A percentile compares a stretch with the other conserved stretches of the same genome.
Conservation (phyloP, 2,797 vertebrate genomes). For the Gadopsis marmoratus region DNA sequence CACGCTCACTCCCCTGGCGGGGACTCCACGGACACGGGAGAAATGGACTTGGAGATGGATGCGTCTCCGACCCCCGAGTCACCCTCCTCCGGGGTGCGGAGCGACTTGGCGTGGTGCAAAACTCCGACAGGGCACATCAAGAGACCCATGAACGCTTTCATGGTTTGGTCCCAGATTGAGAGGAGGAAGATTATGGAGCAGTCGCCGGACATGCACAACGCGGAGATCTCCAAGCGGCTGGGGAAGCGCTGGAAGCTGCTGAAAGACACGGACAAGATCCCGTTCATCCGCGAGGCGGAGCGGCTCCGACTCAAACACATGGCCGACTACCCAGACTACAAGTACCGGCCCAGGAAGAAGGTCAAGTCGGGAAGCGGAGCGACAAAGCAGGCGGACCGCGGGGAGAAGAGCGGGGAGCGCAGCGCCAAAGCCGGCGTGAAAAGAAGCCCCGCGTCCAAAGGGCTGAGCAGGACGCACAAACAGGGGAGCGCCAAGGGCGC, state of each 20-base stretch:
- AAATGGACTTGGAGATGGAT: conserved; percentile 95
- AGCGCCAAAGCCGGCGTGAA: conserved; percentile 80
- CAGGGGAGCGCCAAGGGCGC: conserved; percentile 82
- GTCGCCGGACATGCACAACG: conserved; percentile 99
- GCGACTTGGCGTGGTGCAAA: conserved; percentile 97
- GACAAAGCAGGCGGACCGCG: conserved; percentile 74
- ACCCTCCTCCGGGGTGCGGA: conserved; percentile 90
- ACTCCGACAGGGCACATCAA: conserved; percentile 98
- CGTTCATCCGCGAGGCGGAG: conserved; percentile 98
- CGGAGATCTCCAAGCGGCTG: conserved; percentile 98
- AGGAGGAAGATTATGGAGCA: conserved; percentile 98
- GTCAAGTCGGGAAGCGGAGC: conserved; percentile 91
- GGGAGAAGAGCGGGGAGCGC: conserved; percentile 84
- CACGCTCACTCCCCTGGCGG: conserved; percentile 90
- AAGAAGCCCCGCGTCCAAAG: conserved; percentile 83
- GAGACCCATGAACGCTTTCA: conserved; percentile 95
- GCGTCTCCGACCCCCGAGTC: conserved; percentile 93
- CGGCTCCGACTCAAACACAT: conserved; percentile 98
- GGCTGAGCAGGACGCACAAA: conserved; percentile 86
- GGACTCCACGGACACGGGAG: conserved; percentile 94
- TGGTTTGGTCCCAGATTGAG: conserved; percentile 96
- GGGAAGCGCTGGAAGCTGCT: conserved; percentile 99
- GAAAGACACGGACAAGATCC: conserved; percentile 98
- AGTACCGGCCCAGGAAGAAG: conserved; percentile 99
- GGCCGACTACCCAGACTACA: conserved; percentile 99